Base-by-base conservation (phyloP, 1,140 invertebrate species). In the Gerris buenoi region DNA sequence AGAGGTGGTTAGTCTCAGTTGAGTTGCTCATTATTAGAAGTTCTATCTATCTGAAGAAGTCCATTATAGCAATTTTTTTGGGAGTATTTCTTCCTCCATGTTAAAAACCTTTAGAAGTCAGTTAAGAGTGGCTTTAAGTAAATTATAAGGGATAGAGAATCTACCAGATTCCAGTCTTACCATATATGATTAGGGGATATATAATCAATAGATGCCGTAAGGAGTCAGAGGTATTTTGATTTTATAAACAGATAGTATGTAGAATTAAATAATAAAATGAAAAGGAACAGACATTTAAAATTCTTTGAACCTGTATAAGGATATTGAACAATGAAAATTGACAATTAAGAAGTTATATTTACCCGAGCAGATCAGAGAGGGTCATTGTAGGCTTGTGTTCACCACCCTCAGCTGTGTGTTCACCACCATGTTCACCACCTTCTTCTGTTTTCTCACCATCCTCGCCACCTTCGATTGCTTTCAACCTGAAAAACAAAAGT, bases 281-380 rank as follows among this genome's bases (percentile, higher is more conserved):
- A 61, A 5, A 22, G 25, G n/a, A 61, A 10, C n/a, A 61, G 3
- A 13, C 13, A 5, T 65, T 14, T 5, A 65, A 27, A 46, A 2
- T 46, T 15, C 10, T 65, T 65, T 10, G 27, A 33, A 65, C 10
- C n/a, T 10, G 3, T 65, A 10, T 60, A 18, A 60, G 2, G 10
- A 13, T 10, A 58, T 33, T 23, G n/a, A 22, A 65, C n/a, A 65
- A 10, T 14, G 23, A 25, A 14, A n/a, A n/a, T n/a, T n/a, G n/a
- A n/a, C n/a, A n/a, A n/a, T n/a, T n/a, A n/a, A 65, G 27, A 23
- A 59, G 22, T 25, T 2, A 27, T 13, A 28, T 10, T 59, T 76
- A 88, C 87, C 88, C 88, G 1, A 91, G 77, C 10, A 91, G 76
- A 75, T 91, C 88, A 10, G 87, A 86, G 27, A 88, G 78, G 1